A percentile compares a stretch with the other conserved stretches of the same genome.
Conservation (phyloP, 2,888 invertebrate genomes). For the Lochmaea capreae region DNA sequence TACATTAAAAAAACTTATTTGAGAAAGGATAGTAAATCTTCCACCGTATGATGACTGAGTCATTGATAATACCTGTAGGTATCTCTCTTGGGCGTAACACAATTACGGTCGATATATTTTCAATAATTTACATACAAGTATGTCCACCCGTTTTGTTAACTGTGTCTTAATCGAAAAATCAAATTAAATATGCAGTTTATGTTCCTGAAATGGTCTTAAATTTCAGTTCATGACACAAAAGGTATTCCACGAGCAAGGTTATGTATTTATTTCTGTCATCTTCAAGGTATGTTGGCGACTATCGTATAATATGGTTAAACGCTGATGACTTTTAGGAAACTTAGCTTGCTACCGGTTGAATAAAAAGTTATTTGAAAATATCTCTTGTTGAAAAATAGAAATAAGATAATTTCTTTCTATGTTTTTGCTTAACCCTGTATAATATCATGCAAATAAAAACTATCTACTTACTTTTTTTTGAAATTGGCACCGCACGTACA, state of each 20-base stretch:
- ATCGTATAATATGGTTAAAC: neutral
- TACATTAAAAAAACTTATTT: slow-evolving; percentile 7
- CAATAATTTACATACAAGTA: slow-evolving; percentile 24
- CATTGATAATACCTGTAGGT: slow-evolving; percentile 1
- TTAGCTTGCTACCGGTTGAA: too few relatives aligned
- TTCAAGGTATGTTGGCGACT: neutral
- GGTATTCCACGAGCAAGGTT: neutral
- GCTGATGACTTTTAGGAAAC: too few relatives aligned
- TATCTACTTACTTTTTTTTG: slow-evolving; percentile 65
- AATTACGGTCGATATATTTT: slow-evolving; percentile 22
- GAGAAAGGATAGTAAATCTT: slow-evolving; percentile 10
- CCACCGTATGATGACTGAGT: slow-evolving; percentile 8
- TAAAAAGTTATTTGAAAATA: too few relatives aligned
- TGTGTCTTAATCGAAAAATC: slow-evolving; percentile 23
- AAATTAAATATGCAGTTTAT: slow-evolving; percentile 23
- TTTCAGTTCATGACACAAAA: slow-evolving; percentile 9
- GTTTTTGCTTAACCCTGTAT: too few relatives aligned
- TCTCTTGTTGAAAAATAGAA: too few relatives aligned
- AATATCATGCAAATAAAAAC: neutral
- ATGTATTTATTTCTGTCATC: neutral
- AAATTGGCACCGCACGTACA: slow-evolving; percentile 66
- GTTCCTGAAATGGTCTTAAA: slow-evolving; percentile 15
- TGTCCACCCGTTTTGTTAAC: slow-evolving; percentile 15
- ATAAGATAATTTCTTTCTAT: too few relatives aligned
- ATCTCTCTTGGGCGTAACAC: slow-evolving; percentile 15